phyloP scores from a whole-genome alignment of 2,113 vertebrate species.

The Perca schrenkii region DNA sequence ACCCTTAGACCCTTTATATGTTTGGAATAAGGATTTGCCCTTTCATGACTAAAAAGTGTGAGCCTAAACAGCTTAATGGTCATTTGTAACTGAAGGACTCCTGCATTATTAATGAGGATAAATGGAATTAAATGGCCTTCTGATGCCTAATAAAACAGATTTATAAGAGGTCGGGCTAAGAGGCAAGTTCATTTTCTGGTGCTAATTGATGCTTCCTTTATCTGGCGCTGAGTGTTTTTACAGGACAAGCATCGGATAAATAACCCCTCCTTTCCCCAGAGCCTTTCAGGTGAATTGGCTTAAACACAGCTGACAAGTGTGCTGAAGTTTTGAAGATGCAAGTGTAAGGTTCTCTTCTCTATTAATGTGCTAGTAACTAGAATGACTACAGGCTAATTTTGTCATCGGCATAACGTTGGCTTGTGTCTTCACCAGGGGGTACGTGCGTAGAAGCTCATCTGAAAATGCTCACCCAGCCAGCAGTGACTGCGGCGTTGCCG shows the following conservation, averaged over 20 bases:
- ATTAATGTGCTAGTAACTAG: neutral
- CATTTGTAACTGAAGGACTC: constrained; percentile 16
- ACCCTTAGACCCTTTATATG: neutral
- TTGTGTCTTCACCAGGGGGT: neutral
- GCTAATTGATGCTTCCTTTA: constrained; percentile 42
- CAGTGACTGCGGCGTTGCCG: constrained; percentile 88
- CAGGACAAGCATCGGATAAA: constrained; percentile 8
- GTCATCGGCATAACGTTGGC: neutral
- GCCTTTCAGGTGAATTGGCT: neutral
- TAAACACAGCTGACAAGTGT: neutral
- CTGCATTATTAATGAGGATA: constrained; percentile 64
- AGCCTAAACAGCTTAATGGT: constrained; percentile 11
- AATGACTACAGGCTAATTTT: neutral
- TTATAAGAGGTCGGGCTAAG: constrained; percentile 14
- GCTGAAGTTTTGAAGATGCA: neutral
- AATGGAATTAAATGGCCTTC: constrained; percentile 59
- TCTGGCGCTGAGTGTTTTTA: constrained; percentile 12
- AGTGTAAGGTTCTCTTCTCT: neutral
- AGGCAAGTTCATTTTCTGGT: neutral
- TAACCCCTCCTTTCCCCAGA: constrained; percentile 2
- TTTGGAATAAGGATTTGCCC: neutral
- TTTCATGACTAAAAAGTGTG: constrained; percentile 29
- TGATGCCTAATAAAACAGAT: constrained; percentile 44
- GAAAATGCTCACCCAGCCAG: constrained; percentile 87
- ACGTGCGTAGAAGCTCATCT: no score